Conservation (phyloP, 2,113 vertebrate species). For the Entosphenus tridentatus region DNA sequence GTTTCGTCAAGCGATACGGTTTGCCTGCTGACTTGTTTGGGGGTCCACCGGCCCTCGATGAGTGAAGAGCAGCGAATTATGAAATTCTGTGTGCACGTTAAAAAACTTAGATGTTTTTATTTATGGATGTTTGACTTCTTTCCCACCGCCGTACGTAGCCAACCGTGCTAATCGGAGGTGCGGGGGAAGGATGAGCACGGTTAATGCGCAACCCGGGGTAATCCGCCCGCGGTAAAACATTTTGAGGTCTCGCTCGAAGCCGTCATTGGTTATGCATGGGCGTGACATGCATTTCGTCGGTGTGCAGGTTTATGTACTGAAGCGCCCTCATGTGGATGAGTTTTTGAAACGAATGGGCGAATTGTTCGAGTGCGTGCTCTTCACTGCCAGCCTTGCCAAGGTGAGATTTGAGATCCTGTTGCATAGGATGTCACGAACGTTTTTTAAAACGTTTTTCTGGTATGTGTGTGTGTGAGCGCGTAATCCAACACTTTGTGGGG, state of each 20-base stretch:
- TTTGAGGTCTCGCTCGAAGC: neutral
- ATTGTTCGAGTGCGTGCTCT: conserved; percentile 81
- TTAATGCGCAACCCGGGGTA: neutral
- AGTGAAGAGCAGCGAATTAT: too few species aligned
- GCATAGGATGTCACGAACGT: too few species aligned
- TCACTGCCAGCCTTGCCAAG: conserved; percentile 92
- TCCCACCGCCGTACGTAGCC: neutral
- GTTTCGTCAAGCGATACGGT: too few species aligned
- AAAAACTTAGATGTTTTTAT: too few species aligned
- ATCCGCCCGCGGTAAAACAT: neutral
- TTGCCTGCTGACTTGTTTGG: too few species aligned
- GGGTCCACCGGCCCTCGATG: too few species aligned
- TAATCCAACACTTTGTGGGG: too few species aligned
- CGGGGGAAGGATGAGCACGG: neutral
- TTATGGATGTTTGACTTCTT: neutral
- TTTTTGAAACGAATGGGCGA: conserved; percentile 85
- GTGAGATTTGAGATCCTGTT: conserved; percentile 20
- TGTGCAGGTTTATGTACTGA: conserved; percentile 67
- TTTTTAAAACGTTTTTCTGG: too few species aligned
- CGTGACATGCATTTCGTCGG: neutral
- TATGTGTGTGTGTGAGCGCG: too few species aligned
- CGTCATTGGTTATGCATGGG: neutral
- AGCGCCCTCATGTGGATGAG: conserved; percentile 74
- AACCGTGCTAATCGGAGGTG: neutral
- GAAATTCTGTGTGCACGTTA: too few species aligned